These are phyloP conservation scores for Calcarius lapponicus DNA, from an alignment of 2,797 vertebrate species.

Conservation along the genomic window DNA sequence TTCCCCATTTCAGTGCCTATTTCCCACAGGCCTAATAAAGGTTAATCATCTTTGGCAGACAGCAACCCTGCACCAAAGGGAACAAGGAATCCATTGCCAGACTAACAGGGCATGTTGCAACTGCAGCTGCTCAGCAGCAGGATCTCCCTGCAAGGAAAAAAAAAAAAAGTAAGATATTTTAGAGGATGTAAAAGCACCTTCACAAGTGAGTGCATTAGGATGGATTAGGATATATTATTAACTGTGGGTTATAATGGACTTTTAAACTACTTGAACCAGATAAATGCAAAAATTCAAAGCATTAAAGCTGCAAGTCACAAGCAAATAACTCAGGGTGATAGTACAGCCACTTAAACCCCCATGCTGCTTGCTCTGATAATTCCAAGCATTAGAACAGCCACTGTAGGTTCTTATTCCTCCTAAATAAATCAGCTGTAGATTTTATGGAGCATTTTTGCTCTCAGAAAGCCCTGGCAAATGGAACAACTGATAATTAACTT, in stretches of 20 bases:
- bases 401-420: not conserved
- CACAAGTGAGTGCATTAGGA: not conserved
- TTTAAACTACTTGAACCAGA: not conserved
- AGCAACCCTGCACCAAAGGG: not conserved
- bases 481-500: not conserved
- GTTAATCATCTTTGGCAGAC: constrained; percentile 51
- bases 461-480: not conserved
- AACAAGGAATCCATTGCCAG: constrained; percentile 50
- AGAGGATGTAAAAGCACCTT: not conserved
- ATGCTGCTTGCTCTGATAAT: not conserved
- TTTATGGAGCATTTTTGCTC: not conserved
- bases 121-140: constrained; percentile 25
- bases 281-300: not conserved
- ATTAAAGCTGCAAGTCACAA: not conserved
- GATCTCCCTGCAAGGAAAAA: constrained; percentile 48
- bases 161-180: not conserved
- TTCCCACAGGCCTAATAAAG: constrained; percentile 12
- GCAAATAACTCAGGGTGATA: not conserved
- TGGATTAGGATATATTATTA: not conserved
- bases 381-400: not conserved
- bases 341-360: not conserved
- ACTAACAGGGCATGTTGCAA: constrained; percentile 5
- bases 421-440: not conserved
- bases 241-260: not conserved
- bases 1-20: not conserved